These are phyloP conservation scores for Drosophila auraria DNA, from an alignment of 1,140 invertebrate species.

Conservation along the genomic window DNA sequence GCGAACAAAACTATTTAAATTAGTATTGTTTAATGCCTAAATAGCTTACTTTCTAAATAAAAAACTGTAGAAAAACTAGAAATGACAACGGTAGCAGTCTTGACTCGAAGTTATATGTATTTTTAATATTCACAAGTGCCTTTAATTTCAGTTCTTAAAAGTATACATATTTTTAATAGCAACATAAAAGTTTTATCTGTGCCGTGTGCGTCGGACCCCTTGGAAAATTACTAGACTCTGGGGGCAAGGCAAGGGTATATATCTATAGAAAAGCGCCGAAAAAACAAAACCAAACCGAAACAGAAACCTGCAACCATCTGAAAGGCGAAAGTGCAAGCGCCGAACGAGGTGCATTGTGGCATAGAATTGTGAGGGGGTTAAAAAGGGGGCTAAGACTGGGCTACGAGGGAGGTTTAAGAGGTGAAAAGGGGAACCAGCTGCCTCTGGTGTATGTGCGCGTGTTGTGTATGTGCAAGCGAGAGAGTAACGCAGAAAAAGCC, in stretches of 20 bases:
- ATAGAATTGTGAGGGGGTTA: conserved; percentile 34
- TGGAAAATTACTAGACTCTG: conserved; percentile 21
- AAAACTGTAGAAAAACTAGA: background rate
- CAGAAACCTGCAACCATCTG: conserved; percentile 26
- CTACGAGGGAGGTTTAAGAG: conserved; percentile 1
- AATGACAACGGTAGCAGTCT: background rate
- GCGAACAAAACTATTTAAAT: too few relatives aligned
- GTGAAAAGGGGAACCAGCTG: conserved; percentile 12
- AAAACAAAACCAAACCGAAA: conserved; percentile 16
- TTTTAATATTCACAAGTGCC: conserved; percentile 4
- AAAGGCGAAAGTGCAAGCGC: conserved; percentile 41
- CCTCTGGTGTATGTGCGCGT: conserved; percentile 5
- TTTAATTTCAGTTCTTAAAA: conserved; percentile 11
- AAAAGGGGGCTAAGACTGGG: background rate
- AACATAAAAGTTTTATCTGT: conserved; percentile 32
- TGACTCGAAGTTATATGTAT: background rate
- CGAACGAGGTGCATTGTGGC: conserved; percentile 48
- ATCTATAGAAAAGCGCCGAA: conserved; percentile 17
- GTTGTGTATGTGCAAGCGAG: conserved; percentile 43
- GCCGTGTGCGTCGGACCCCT: background rate
- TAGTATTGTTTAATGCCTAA: background rate
- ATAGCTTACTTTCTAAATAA: background rate
- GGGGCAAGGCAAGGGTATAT: background rate
- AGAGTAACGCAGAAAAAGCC: conserved; percentile 69
- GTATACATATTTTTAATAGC: background rate